Evolutionary conservation across 2,113 vertebrate species (phyloP).

Genomic region (Todiramphus saurophagus): DNA sequence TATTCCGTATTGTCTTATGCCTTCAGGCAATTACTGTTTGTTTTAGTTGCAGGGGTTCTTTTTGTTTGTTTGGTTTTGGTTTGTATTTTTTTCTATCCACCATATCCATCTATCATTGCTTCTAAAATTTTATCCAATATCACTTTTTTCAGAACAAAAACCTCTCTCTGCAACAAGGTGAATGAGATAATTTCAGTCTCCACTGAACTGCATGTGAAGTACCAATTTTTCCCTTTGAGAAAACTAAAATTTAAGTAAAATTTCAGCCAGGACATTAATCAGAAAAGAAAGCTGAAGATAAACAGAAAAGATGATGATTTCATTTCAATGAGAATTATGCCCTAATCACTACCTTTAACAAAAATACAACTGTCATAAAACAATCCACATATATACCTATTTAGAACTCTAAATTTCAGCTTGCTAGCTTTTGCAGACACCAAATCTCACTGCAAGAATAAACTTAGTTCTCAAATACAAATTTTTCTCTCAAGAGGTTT

Average conservation of each 20-base stretch:
- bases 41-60: background rate
- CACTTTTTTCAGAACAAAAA: background rate
- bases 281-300: background rate
- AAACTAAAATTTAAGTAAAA: background rate
- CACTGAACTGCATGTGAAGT: background rate
- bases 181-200: background rate
- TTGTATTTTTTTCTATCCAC: background rate
- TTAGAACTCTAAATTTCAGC: background rate
- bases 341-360: background rate
- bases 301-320: background rate
- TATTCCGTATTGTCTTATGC: background rate
- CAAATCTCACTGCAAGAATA: background rate
- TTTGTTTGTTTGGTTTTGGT: background rate
- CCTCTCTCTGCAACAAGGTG: background rate
- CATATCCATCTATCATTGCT: background rate
- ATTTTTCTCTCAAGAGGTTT: background rate
- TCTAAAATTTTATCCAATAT: background rate
- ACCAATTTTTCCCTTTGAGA: background rate
- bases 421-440: background rate
- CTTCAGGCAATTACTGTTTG: background rate
- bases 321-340: background rate
- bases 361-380: background rate
- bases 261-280: background rate
- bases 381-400: background rate
- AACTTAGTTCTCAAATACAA: background rate